Percentiles rank a stretch among this genome's conserved stretches.
These are phyloP conservation scores for Brachyrhaphis roseni DNA, from an alignment of 2,797 vertebrate species.

Conservation along the genomic window DNA sequence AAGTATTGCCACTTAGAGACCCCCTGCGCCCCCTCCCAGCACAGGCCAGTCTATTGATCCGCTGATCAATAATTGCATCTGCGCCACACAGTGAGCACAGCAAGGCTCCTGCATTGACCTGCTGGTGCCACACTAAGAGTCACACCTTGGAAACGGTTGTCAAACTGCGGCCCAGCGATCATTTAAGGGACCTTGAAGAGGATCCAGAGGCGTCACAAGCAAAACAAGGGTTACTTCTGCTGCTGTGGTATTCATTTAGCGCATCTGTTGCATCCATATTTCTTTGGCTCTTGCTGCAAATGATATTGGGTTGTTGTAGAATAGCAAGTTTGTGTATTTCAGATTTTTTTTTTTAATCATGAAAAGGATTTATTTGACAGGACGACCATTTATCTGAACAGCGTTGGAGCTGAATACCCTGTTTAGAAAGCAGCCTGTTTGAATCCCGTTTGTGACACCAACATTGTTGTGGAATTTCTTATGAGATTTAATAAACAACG, in stretches of 20 bases:
- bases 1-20: conserved; percentile 80
- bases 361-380: background rate
- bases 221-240: conserved; percentile 42
- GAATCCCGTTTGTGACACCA: background rate
- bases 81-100: conserved; percentile 48
- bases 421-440: background rate
- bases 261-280: too few relatives aligned
- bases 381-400: background rate
- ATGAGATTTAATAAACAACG: too few relatives aligned
- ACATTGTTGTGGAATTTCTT: background rate
- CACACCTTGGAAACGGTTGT: conserved; percentile 23
- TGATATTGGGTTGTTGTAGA: background rate
- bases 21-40: conserved; percentile 60
- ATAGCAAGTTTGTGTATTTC: background rate
- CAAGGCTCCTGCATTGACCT: conserved; percentile 45
- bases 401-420: background rate
- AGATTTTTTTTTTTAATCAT: background rate
- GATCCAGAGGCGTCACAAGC: conserved; percentile 32
- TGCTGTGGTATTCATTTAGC: conserved; percentile 29
- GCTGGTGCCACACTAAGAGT: conserved; percentile 38
- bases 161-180: conserved; percentile 33
- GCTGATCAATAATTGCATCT: conserved; percentile 80
- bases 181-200: conserved; percentile 41
- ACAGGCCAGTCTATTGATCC: conserved; percentile 77
- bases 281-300: conserved; percentile 7